phyloP scores from a whole-genome alignment of 2,888 invertebrate species.

The Belgica antarctica region DNA sequence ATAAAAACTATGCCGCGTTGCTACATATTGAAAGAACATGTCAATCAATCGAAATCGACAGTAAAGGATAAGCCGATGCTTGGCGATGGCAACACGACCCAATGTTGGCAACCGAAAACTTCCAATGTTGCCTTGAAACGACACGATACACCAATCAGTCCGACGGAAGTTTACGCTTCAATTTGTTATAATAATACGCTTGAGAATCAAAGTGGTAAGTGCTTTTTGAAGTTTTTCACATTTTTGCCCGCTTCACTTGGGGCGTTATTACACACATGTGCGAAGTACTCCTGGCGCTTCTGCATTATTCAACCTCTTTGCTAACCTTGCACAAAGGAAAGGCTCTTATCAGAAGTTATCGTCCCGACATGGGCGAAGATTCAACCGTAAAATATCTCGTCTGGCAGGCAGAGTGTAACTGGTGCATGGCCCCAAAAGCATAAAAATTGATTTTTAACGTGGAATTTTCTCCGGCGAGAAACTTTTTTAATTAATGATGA shows the following conservation, averaged over 20 bases:
- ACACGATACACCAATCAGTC: conserved; percentile 45
- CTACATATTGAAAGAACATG: conserved; percentile 44
- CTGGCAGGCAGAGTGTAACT: too few relatives aligned
- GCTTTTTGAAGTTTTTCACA: conserved; percentile 30
- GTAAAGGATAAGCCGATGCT: conserved; percentile 30
- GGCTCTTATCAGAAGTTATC: neutral
- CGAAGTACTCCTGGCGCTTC: neutral
- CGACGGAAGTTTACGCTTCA: conserved; percentile 46
- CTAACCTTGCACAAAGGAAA: neutral
- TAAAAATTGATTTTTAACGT: too few relatives aligned
- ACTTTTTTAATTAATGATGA: too few relatives aligned
- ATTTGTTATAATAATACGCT: conserved; percentile 45
- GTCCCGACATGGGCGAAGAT: neutral
- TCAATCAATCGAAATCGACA: conserved; percentile 46
- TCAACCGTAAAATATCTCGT: conserved; percentile 2
- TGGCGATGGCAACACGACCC: conserved; percentile 18
- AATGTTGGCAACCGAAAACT: conserved; percentile 47
- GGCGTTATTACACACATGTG: neutral
- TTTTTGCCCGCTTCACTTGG: neutral
- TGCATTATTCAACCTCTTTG: conserved; percentile 4
- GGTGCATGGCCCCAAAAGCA: too few relatives aligned
- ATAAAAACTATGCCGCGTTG: conserved; percentile 45
- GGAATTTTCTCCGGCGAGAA: too few relatives aligned
- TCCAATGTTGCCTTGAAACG: conserved; percentile 41
- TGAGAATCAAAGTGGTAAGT: conserved; percentile 45